Evolutionary conservation across 2,797 vertebrate species (phyloP).

Genomic region (Galago senegalensis): DNA sequence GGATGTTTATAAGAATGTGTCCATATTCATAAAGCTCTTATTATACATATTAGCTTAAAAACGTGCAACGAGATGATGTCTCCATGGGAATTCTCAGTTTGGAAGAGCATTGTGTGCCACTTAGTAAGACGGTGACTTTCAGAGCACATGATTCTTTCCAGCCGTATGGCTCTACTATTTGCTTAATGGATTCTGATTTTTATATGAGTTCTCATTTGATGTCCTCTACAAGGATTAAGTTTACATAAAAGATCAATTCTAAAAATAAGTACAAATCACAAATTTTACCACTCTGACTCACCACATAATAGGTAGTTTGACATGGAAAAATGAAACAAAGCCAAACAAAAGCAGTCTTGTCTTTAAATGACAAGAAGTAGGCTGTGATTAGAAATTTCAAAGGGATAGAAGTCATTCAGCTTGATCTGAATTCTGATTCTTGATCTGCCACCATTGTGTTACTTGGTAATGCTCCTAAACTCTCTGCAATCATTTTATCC

Average conservation of each 20-base stretch:
- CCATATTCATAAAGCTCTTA: not conserved
- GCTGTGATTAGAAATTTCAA: not conserved
- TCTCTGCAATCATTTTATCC: not conserved
- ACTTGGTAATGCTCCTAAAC: not conserved
- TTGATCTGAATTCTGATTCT: not conserved
- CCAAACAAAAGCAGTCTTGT: not conserved
- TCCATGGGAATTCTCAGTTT: not conserved
- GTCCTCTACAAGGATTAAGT: not conserved
- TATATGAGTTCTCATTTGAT: not conserved
- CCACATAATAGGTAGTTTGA: not conserved
- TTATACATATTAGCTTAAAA: not conserved
- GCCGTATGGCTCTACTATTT: not conserved
- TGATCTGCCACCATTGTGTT: not conserved
- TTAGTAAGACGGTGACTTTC: not conserved
- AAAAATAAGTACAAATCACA: not conserved
- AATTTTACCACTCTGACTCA: not conserved
- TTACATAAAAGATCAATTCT: not conserved
- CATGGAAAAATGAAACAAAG: conserved; percentile 24
- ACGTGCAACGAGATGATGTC: not conserved
- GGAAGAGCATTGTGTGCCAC: not conserved
- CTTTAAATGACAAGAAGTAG: not conserved
- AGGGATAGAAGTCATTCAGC: not conserved
- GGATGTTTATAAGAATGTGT: not conserved
- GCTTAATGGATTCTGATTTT: not conserved
- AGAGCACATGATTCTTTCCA: not conserved